Evolutionary conservation across 2,888 invertebrate species (phyloP).

Genomic region (Kuschelorhynchus macadamiae): DNA sequence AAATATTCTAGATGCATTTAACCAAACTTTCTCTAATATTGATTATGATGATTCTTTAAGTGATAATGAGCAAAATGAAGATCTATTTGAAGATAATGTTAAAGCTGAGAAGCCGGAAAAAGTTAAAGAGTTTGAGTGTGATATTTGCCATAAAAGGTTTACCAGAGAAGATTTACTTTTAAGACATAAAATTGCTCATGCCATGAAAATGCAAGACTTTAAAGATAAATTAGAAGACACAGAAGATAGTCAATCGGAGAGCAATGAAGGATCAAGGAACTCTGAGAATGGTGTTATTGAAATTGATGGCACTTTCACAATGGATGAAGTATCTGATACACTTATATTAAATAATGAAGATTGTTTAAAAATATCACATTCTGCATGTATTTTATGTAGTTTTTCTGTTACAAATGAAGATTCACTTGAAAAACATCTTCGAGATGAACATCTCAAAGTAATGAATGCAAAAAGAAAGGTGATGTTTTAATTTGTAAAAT

Average conservation of each 20-base stretch:
- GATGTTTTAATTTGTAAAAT: constrained; percentile 46
- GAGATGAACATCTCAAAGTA: constrained; percentile 14
- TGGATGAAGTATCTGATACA: constrained; percentile 28
- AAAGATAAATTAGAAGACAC: constrained; percentile 53
- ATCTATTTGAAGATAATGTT: constrained; percentile 15
- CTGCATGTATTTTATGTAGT: constrained; percentile 22
- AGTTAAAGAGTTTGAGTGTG: constrained; percentile 61
- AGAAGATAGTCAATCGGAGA: constrained; percentile 30
- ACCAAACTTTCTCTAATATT: constrained; percentile 15
- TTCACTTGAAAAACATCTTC: constrained; percentile 28
- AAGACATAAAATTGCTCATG: constrained; percentile 63
- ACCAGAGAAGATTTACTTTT: constrained; percentile 61
- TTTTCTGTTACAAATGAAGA: constrained; percentile 19
- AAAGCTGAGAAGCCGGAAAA: constrained; percentile 35
- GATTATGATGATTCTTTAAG: constrained; percentile 57
- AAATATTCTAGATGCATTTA: constrained; percentile 20
- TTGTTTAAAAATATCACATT: constrained; percentile 2
- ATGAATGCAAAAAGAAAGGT: constrained; percentile 43
- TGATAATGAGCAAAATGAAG: constrained; percentile 42
- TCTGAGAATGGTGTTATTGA: constrained; percentile 12
- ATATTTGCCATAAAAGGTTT: constrained; percentile 63
- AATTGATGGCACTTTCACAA: constrained; percentile 29
- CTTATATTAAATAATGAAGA: constrained; percentile 17
- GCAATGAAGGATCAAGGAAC: constrained; percentile 24
- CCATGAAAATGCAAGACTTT: constrained; percentile 60